Percentiles rank a stretch among this genome's conserved stretches.
Conservation (phyloP, 2,888 invertebrate genomes). For the Notodonta dromedarius region DNA sequence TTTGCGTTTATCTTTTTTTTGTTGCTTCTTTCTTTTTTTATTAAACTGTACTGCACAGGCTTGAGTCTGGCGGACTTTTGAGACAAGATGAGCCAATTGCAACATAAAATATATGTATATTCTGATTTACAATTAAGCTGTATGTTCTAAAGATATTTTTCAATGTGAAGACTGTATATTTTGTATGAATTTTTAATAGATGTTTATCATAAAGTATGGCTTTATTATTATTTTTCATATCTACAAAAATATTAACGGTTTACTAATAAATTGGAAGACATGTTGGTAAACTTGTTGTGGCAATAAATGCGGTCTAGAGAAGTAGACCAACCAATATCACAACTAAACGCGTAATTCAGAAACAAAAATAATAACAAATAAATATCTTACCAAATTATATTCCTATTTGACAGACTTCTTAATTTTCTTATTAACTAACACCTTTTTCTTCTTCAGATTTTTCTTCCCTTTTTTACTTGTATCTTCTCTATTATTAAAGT, state of each 20-base stretch:
- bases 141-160: conserved; percentile 37
- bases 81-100: background rate
- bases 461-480: conserved; percentile 27
- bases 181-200: conserved; percentile 61
- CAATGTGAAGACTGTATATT: conserved; percentile 79
- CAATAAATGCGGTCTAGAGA: too few relatives aligned
- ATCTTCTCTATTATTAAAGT: conserved; percentile 16
- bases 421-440: conserved; percentile 39
- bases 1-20: too few relatives aligned
- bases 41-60: too few relatives aligned
- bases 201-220: conserved; percentile 31
- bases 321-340: too few relatives aligned
- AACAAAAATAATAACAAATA: too few relatives aligned
- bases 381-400: conserved; percentile 8
- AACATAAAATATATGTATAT: background rate
- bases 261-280: too few relatives aligned
- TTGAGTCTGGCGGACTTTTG: too few relatives aligned
- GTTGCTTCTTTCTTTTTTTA: too few relatives aligned
- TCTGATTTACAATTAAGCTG: background rate
- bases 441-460: conserved; percentile 34
- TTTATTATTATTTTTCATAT: conserved; percentile 10
- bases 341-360: too few relatives aligned
- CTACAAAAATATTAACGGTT: too few relatives aligned
- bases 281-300: background rate
- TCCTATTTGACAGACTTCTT: conserved; percentile 37